Conservation (phyloP, 2,888 invertebrate genomes). For the Sycophila texana region DNA sequence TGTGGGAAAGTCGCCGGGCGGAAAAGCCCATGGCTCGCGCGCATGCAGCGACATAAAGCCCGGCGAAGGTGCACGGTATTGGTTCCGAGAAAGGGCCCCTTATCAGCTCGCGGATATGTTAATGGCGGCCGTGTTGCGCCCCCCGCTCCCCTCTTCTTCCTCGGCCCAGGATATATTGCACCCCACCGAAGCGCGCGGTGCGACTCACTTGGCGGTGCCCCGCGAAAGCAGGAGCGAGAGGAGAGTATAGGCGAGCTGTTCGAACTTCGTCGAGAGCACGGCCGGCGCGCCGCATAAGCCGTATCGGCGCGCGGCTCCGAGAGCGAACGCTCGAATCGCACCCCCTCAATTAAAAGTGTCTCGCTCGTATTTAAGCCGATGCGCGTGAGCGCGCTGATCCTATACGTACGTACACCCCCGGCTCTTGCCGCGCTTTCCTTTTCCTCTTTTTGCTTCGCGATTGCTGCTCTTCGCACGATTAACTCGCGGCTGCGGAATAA, state of each 20-base stretch:
- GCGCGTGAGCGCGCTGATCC: background rate
- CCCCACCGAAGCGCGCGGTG: constrained; percentile 26
- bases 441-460: constrained; percentile 19
- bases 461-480: background rate
- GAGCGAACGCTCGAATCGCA: constrained; percentile 29
- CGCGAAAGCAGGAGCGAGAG: constrained; percentile 1
- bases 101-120: constrained; percentile 75
- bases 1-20: constrained; percentile 51
- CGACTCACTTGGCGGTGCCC: constrained; percentile 22
- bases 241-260: background rate
- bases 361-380: constrained; percentile 40
- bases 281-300: constrained; percentile 7
- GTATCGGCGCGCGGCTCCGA: constrained; percentile 15
- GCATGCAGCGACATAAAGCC: constrained; percentile 28
- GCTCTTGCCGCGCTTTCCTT: background rate
- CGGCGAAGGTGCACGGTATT: constrained; percentile 65
- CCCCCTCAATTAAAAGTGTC: constrained; percentile 53
- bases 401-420: background rate
- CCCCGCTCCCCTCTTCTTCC: constrained; percentile 49
- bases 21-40: constrained; percentile 37
- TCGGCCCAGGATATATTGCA: constrained; percentile 47
- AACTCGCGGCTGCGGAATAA: too few species aligned
- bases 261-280: background rate
- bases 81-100: constrained; percentile 73
- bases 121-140: constrained; percentile 73